phyloP scores from a whole-genome alignment of 2,888 invertebrate species.

The Parthenolecanium corni region DNA sequence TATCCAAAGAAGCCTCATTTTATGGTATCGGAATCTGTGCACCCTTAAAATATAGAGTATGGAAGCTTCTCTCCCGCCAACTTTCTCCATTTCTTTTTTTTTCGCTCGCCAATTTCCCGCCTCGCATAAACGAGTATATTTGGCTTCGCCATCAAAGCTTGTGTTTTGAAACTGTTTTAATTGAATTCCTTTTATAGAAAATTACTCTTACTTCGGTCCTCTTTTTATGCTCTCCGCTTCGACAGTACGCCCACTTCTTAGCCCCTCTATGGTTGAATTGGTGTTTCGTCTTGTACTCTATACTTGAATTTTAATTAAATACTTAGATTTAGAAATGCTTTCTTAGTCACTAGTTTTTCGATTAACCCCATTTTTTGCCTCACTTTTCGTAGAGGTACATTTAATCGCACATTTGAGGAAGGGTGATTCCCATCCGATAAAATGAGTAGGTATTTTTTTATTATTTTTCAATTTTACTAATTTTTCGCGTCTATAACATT shows the following conservation, averaged over 20 bases:
- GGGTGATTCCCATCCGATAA: too few species aligned
- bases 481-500: too few species aligned
- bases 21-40: too few species aligned
- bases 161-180: conserved; percentile 26
- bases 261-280: too few species aligned
- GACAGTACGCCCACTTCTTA: conserved; percentile 11
- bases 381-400: not conserved
- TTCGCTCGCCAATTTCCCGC: conserved; percentile 19
- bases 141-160: conserved; percentile 20
- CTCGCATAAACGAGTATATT: conserved; percentile 19
- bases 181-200: conserved; percentile 28
- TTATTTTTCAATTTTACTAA: too few species aligned
- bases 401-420: too few species aligned
- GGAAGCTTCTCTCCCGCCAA: too few species aligned
- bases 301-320: conserved; percentile 27
- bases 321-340: conserved; percentile 26
- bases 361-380: conserved; percentile 21
- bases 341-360: conserved; percentile 26
- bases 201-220: conserved; percentile 23
- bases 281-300: too few species aligned
- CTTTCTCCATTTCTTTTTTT: too few species aligned
- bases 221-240: conserved; percentile 20
- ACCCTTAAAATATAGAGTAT: too few species aligned
- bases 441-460: too few species aligned
- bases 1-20: too few species aligned